Base-by-base conservation (phyloP, 1,140 invertebrate species). In the Harpegnathos saltator region DNA sequence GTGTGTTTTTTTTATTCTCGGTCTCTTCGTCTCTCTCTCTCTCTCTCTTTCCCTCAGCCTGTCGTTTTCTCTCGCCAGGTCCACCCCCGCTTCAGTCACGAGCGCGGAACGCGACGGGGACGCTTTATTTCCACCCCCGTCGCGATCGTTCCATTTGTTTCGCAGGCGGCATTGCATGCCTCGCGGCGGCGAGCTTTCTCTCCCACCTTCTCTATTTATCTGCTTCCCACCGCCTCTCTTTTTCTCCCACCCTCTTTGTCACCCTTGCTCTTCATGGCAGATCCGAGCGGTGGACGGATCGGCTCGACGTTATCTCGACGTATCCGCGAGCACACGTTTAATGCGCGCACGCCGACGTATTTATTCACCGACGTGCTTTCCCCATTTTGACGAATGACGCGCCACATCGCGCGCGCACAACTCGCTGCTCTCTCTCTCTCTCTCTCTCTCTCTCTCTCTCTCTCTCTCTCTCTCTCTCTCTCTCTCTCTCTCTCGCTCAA, bases 101-200 rank as follows among this genome's bases (percentile, higher is more conserved):
- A 80, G 75, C 83, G 77, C 82, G 89, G 89, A 88, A 89, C 89
- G 75, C 63, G 90, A 92, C 91, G 90, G 84, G 89, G 74, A 89
- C 83, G 90, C 89, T 92, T 91, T 92, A 91, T 92, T 92, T 91
- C 85, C 88, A 91, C 82, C 89, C 89, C 87, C 89, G 86, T 89
- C 85, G 90, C 89, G 89, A 90, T 88, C 90, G 89, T 90, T 90
- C 87, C 89, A 92, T 92, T 93, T 93, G 89, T 92, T 92, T 89
- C 90, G 88, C 77, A 85, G 90, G 83, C 85, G 48, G 88, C 88
- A 89, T 89, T 89, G 89, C 89, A 90, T 75, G 72, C 89, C 92
- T 91, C 87, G 88, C 91, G 91, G 90, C 88, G 83, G 85, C 86
- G 86, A 82, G 90, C 82, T 84, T 85, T 84, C 86, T 83, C 87